Base-by-base conservation (phyloP, 2,888 invertebrate genomes). In the Sphaerophoria rueppellii region DNA sequence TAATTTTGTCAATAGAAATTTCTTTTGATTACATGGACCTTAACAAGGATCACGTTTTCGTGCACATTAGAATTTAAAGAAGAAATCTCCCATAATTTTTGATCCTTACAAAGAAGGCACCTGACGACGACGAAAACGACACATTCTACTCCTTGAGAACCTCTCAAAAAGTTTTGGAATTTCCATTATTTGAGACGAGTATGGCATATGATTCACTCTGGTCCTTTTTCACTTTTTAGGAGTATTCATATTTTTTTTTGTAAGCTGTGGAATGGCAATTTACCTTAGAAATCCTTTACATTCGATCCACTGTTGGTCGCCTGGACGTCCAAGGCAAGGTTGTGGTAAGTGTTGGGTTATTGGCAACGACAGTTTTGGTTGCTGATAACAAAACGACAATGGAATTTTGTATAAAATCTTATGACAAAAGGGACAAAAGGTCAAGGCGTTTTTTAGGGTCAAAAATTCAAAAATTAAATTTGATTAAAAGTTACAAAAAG, bases 401-500 rank as follows among this genome's bases (percentile, higher is more conserved):
- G 60, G 61, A 46, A 61, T 76, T 83, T 83, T 76, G 67, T 79
- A 83, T 80, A 72, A 79, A 80, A 76, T 76, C 76, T 79, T 79
- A 83, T 75, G 83, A 83, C 43, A 35, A 46, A 52, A 61, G 40
- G 14, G 37, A 6, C 16, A 63, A 54, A 60, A 52, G 65, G 65
- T 50, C 34, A 24, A 40, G 24, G 40, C 35, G 32, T 0, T 37
- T 14, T 11, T 16, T 4, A 43, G 54, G 67, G 54, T 54, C 40
- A 40, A 40, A 43, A 52, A 40, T 67, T 52, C 24, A 24, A 67
- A 24, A 52, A 67, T 67, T 52, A 67, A 67, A 67, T 67, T 58
- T 40, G 24, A 40, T 54, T 52, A 16, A 7, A 35, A 54, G 67
- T 40, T 54, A 37, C 40, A 54, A 54, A 40, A 40, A 37, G 40